These are phyloP conservation scores for Trilocha varians DNA, from an alignment of 2,888 invertebrate genomes.

Conservation along the genomic window DNA sequence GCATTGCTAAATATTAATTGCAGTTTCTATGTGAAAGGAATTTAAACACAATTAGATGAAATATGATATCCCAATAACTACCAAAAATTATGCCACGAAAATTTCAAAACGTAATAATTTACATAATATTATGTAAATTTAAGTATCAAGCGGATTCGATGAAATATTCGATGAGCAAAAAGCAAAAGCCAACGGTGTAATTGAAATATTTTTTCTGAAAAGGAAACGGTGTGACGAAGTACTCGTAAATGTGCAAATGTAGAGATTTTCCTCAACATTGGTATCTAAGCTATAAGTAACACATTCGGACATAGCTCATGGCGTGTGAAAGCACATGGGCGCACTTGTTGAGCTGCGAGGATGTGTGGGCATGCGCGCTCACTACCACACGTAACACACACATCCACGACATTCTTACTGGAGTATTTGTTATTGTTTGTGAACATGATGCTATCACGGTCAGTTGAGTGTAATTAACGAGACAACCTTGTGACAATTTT, in stretches of 20 bases:
- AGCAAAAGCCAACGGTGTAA: too few species aligned
- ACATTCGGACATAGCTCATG: slow-evolving; percentile 20
- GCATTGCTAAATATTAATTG: slow-evolving; percentile 3
- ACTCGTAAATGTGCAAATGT: too few species aligned
- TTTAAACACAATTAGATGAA: too few species aligned
- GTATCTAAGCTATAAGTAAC: slow-evolving; percentile 18
- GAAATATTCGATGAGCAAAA: too few species aligned
- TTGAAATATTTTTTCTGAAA: slow-evolving; percentile 1
- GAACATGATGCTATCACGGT: too few species aligned
- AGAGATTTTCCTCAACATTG: not conserved
- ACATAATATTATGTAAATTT: too few species aligned
- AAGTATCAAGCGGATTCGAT: too few species aligned
- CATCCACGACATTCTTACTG: not conserved
- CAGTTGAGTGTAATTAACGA: too few species aligned
- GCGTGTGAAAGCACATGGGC: slow-evolving; percentile 49
- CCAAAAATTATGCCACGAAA: too few species aligned
- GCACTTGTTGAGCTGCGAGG: slow-evolving; percentile 67
- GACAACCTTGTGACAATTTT: too few species aligned
- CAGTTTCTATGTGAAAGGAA: not conserved
- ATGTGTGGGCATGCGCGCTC: slow-evolving; percentile 45
- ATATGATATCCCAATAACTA: too few species aligned
- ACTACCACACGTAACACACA: slow-evolving; percentile 16
- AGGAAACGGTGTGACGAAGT: not conserved
- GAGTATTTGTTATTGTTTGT: not conserved
- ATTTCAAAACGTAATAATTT: too few species aligned